Evolutionary conservation across 2,113 vertebrate species (phyloP), one percentile per base, ranked within the genome.

Genomic region (Corythornis madagascariensis): DNA sequence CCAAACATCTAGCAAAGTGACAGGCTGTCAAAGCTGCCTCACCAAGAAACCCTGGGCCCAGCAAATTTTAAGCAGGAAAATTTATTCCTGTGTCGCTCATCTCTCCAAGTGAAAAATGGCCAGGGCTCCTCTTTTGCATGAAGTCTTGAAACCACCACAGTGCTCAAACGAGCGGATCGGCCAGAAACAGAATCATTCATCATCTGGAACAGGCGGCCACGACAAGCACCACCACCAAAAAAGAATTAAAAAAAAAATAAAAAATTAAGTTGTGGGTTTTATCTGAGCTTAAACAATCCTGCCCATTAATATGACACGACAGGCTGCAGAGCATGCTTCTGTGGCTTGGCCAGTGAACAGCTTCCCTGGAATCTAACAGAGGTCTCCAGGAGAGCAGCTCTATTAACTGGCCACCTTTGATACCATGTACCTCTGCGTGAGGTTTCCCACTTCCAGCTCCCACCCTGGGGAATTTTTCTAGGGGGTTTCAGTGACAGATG

Each of bases 51-150:
- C 84, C 95, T 87, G 89, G 94, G 80, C 94, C 96, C 84, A 96
- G 96, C 96, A 96, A 55, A 96, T 96, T 96, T 95, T 94, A 89
- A 95, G 89, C 91, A 90, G 94, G 90, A 94, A 93, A 91, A 96
- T 94, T 95, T 95, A 94, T 97, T 94, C 95, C 78, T 40, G 73
- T 78, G 92, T 92, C 82, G 74, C 93, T 96, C 88, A 91, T 93
- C 90, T 74, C 92, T 95, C 88, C 4, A 22, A 88, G 94, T 96
- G 96, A 97, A 96, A 95, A 96, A 96, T 96, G 93, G 95, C 94
- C 90, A 66, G 78, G 64, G 82, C 48, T 93, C 74, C 93, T 97
- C 88, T 95, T 94, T 93, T 95, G 95, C 95, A 95, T 95, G 90
- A 93, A 89, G 92, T 63, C 89, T 78, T 73, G 82, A 89, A 92